Percentiles rank a stretch among this genome's conserved stretches.
Conservation (phyloP, 2,113 vertebrate species). For the Antigone vipio region DNA sequence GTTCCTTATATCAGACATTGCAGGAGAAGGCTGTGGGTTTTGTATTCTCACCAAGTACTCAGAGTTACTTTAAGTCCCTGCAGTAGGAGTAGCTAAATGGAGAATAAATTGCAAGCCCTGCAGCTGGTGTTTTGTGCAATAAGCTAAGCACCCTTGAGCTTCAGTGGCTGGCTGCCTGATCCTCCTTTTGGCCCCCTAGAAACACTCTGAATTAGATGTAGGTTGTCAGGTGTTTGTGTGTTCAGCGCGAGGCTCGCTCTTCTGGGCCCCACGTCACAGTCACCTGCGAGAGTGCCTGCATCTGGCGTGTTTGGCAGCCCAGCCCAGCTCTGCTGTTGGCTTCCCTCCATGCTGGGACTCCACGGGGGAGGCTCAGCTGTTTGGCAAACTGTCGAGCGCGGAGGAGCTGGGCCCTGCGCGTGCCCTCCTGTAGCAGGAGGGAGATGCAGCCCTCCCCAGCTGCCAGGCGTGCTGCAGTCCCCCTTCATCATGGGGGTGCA, state of each 20-base stretch:
- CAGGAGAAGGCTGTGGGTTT: not conserved
- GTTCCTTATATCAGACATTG: not conserved
- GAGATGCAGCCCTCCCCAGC: not conserved
- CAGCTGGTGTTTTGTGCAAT: not conserved
- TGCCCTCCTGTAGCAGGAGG: not conserved
- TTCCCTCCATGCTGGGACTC: not conserved
- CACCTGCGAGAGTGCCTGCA: not conserved
- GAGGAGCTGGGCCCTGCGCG: fast-evolving
- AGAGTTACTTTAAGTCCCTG: not conserved
- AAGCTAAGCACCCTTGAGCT: not conserved
- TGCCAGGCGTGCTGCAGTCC: fast-evolving
- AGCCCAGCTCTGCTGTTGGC: not conserved
- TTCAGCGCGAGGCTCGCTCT: fast-evolving
- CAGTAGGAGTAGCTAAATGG: not conserved
- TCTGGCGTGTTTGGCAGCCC: not conserved
- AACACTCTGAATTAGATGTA: not conserved
- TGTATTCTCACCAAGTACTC: not conserved
- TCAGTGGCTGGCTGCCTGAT: not conserved
- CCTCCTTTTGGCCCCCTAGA: not conserved
- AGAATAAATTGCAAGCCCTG: not conserved
- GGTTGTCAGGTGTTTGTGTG: not conserved
- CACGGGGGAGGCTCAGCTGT: not conserved
- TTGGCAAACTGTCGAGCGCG: fast-evolving
- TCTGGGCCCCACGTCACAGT: not conserved
- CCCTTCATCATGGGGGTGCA: fast-evolving